A percentile compares a stretch with the other conserved stretches of the same genome.
These are phyloP conservation scores for Microtus ochrogaster DNA, from an alignment of 2,113 vertebrate genomes.

Conservation along the genomic window DNA sequence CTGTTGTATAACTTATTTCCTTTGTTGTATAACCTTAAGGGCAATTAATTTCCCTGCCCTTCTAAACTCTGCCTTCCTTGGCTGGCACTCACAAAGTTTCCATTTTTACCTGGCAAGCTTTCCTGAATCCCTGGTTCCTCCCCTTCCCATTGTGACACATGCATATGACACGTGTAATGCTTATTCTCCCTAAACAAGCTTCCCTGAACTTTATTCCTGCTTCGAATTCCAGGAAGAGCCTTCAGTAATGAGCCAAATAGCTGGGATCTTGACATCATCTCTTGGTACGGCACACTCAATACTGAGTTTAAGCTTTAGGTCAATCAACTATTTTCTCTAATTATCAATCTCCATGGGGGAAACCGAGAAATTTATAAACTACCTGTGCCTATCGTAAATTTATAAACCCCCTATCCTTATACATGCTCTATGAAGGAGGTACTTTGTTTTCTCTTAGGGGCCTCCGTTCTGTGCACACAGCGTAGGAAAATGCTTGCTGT, in stretches of 20 bases:
- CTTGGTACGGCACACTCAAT: neutral
- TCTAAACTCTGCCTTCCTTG: neutral
- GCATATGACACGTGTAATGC: neutral
- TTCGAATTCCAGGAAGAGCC: neutral
- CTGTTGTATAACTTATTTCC: neutral
- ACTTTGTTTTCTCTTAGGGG: neutral
- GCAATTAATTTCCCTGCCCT: neutral
- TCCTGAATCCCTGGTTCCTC: neutral
- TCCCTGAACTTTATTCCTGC: neutral
- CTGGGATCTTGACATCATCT: neutral
- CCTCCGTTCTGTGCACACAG: neutral
- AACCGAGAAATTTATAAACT: neutral
- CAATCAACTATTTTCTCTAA: neutral
- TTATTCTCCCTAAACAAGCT: conserved; percentile 6
- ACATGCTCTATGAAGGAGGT: neutral
- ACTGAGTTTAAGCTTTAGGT: neutral
- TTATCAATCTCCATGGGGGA: neutral
- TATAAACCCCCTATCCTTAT: too few species aligned
- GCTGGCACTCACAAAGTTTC: neutral
- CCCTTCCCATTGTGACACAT: neutral
- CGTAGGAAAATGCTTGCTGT: neutral
- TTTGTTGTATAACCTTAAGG: neutral
- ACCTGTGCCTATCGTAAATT: too few species aligned
- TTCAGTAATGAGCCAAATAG: neutral
- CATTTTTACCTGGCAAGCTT: neutral